Percentiles rank a stretch among this genome's conserved stretches.
Evolutionary conservation across 2,113 vertebrate genomes (phyloP).

Genomic region (Calyptommatus sinebrachiatus): DNA sequence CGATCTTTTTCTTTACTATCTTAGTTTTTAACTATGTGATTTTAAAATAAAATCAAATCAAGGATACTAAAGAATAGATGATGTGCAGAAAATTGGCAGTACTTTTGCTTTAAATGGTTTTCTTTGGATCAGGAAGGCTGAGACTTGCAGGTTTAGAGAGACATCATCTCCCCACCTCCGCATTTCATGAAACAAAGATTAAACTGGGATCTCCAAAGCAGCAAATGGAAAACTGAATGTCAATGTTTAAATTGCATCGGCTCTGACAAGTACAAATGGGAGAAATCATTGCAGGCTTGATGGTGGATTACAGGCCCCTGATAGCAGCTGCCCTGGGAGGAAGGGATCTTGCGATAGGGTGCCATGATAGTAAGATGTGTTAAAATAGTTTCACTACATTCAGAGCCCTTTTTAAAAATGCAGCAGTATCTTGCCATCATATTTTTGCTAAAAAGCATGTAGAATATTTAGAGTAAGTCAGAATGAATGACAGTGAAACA

Average conservation of each 20-base stretch:
- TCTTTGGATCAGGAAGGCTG: background rate
- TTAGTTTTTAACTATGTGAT: background rate
- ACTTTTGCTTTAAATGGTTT: background rate
- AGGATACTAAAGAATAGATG: background rate
- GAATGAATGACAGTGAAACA: background rate
- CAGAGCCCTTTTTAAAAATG: background rate
- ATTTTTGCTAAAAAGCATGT: conserved; percentile 39
- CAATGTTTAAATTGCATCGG: conserved; percentile 58
- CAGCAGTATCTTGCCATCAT: conserved; percentile 21
- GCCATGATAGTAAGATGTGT: conserved; percentile 39
- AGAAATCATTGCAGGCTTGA: conserved; percentile 46
- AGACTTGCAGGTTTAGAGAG: background rate
- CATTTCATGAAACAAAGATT: conserved; percentile 35
- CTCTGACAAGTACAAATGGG: conserved; percentile 53
- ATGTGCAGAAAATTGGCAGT: background rate
- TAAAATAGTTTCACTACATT: background rate
- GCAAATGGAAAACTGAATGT: conserved; percentile 35
- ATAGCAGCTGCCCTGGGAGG: conserved; percentile 32
- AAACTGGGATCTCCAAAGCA: conserved; percentile 46
- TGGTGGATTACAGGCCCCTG: conserved; percentile 45
- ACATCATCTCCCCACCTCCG: background rate
- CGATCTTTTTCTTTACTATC: background rate
- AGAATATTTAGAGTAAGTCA: background rate
- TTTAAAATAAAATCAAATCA: background rate
- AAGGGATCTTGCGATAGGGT: conserved; percentile 34